Base-by-base conservation (phyloP, 2,888 invertebrate genomes). In the Tiliacea citrago region DNA sequence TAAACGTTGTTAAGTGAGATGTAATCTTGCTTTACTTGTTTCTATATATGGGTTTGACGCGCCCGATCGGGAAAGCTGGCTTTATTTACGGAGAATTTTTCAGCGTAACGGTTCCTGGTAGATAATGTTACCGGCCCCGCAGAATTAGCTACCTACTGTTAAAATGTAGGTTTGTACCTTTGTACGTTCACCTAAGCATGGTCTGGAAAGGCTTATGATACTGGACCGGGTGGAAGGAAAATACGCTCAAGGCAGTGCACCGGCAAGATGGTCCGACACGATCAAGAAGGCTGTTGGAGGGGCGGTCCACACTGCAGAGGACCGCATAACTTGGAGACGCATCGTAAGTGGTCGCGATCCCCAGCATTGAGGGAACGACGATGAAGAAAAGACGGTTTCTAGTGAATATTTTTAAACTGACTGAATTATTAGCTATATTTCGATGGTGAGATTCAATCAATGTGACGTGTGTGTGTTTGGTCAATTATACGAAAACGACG, bases 1-100 rank as follows among this genome's bases (percentile, higher is more conserved):
- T 89, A 93, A 93, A 92, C 90, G 90, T 76, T 89, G 88, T 89
- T 91, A 91, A 90, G 90, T 90, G 89, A 90, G 89, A 80, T 83
- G 89, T 91, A 88, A 90, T 90, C 84, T 88, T 88, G 79, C 83
- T 79, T 86, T 88, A 84, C 84, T 86, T 82, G 86, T 86, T 89
- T 84, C 92, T 88, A 83, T 88, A 92, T 90, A 88, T 81, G 88
- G 87, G 68, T 69, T 66, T 72, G 78, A 66, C 65, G 75, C 66
- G 70, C 78, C 73, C 18, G 69, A 67, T 73, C 66, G 57, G 75
- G 78, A 70, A 57, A 69, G 51, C 68, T 61, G 53, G 68, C 53
- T 58, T 63, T 65, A 39, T 8, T 61, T 58, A 61, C 72, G 39
- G 62, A 72, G 55, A 66, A 49, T 72, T 74, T 79, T 82, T 79